phyloP scores from a whole-genome alignment of 2,797 vertebrate genomes.

The Nyctibius grandis region DNA sequence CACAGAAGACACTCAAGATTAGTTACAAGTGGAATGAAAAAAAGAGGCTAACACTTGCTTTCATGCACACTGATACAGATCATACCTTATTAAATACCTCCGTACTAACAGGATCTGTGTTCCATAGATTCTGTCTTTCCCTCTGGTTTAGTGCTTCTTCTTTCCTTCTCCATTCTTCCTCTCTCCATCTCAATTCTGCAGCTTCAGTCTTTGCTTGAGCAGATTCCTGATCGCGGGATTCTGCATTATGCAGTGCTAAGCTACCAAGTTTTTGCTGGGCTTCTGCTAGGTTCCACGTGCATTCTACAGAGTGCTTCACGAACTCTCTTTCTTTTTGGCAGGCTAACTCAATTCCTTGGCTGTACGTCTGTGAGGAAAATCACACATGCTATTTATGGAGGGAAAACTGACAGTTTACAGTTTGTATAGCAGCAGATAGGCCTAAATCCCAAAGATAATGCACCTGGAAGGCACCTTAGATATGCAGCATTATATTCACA shows the following conservation, averaged over 20 bases:
- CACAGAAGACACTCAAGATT: not conserved
- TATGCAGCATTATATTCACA: not conserved
- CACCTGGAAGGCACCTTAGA: not conserved
- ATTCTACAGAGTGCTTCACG: slow-evolving; percentile 89
- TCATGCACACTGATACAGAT: not conserved
- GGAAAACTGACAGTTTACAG: not conserved
- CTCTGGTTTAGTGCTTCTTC: slow-evolving; percentile 86
- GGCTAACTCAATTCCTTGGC: slow-evolving; percentile 82
- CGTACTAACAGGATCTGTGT: slow-evolving; percentile 80
- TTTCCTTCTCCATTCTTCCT: slow-evolving; percentile 94
- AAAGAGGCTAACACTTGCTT: not conserved
- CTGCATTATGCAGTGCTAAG: slow-evolving; percentile 92
- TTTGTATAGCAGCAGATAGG: not conserved
- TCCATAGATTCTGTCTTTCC: slow-evolving; percentile 82
- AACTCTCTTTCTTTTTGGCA: slow-evolving; percentile 89
- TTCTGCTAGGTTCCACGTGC: slow-evolving; percentile 92
- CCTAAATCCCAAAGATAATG: not conserved
- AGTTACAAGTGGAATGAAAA: not conserved
- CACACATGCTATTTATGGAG: slow-evolving; percentile 5
- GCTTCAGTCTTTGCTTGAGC: slow-evolving; percentile 83
- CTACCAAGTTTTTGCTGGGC: slow-evolving; percentile 91
- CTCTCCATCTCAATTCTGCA: slow-evolving; percentile 83
- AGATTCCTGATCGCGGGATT: slow-evolving; percentile 90
- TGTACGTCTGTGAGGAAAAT: slow-evolving; percentile 63
- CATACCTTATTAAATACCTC: slow-evolving; percentile 94